These are phyloP conservation scores for Thymelicus lineola DNA, from an alignment of 2,888 invertebrate species.

Conservation along the genomic window DNA sequence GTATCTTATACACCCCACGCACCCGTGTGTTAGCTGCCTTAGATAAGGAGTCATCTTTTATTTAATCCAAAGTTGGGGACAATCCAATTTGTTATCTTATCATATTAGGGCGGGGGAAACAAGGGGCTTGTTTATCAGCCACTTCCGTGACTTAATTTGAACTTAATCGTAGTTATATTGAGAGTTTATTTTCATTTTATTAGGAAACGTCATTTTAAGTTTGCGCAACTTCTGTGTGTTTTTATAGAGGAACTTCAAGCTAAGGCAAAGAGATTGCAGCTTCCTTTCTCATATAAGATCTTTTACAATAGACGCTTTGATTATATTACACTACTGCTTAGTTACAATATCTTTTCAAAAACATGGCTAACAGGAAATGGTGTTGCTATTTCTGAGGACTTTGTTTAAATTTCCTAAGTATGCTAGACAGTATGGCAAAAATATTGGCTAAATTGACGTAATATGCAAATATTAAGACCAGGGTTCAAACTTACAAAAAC, in stretches of 20 bases:
- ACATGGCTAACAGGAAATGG: no score
- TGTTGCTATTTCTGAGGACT: no score
- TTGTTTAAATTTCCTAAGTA: no score
- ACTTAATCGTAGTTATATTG: constrained; percentile 12
- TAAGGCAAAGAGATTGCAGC: no score
- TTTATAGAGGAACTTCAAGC: not conserved
- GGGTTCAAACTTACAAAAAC: no score
- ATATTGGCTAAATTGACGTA: no score
- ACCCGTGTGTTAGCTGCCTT: constrained; percentile 1
- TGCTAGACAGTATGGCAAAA: no score
- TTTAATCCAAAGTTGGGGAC: constrained; percentile 24
- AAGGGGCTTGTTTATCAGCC: constrained; percentile 14
- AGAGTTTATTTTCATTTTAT: constrained; percentile 11
- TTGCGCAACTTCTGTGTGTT: not conserved
- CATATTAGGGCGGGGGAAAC: constrained; percentile 9
- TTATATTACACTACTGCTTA: no score
- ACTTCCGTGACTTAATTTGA: constrained; percentile 10
- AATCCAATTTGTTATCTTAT: constrained; percentile 31
- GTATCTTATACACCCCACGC: not conserved
- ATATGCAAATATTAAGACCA: no score
- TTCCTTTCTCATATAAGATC: no score
- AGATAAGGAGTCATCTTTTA: constrained; percentile 16
- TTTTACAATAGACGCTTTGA: no score
- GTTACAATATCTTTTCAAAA: no score
- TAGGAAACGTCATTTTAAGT: not conserved